Evolutionary conservation across 2,888 invertebrate species (phyloP).

Genomic region (Xanthia togata): DNA sequence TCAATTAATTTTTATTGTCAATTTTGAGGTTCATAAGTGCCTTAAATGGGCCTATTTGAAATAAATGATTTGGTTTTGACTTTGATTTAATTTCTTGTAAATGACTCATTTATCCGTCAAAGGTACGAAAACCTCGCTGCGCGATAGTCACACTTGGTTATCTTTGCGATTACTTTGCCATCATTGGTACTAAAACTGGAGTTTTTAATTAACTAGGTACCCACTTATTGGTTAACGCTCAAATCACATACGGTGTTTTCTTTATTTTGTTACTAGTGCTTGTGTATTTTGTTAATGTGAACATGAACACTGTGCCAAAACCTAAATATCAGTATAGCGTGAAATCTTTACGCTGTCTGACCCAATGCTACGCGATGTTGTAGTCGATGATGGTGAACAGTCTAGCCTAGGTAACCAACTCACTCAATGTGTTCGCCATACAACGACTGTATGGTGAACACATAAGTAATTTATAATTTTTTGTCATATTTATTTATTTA

Average conservation of each 20-base stretch:
- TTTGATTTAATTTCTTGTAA: background rate
- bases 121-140: too few species aligned
- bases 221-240: background rate
- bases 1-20: too few species aligned
- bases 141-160: background rate
- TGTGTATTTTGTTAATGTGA: background rate
- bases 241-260: background rate
- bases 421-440: too few species aligned
- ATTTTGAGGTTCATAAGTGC: too few species aligned
- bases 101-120: background rate
- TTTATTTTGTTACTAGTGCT: background rate
- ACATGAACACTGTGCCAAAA: background rate
- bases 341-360: too few species aligned
- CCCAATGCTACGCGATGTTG: too few species aligned
- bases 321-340: background rate
- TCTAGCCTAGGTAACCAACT: background rate
- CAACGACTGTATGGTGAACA: too few species aligned
- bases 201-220: background rate
- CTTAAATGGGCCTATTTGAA: too few species aligned
- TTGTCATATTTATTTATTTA: too few species aligned
- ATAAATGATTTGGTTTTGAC: too few species aligned
- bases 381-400: background rate
- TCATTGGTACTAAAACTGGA: background rate
- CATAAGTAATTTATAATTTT: too few species aligned
- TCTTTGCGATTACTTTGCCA: background rate